A percentile compares a stretch with the other conserved stretches of the same genome.
Evolutionary conservation across 2,797 vertebrate species (phyloP).

Genomic region (Malurus splendens): DNA sequence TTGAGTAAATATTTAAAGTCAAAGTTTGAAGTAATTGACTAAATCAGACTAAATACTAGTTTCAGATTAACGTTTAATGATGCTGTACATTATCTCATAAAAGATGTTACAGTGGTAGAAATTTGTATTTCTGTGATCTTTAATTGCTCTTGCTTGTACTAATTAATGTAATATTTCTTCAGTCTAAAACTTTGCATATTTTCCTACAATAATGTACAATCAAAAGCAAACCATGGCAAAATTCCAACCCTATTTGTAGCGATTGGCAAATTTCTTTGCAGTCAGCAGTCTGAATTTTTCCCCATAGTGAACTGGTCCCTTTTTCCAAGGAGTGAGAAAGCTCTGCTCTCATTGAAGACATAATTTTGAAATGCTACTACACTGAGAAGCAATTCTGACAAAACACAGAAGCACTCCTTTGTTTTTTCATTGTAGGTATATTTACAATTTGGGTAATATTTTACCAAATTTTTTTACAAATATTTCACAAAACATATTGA

Average conservation of each 20-base stretch:
- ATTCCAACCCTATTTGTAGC: not conserved
- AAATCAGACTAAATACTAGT: conserved; percentile 1
- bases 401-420: not conserved
- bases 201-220: not conserved
- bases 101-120: not conserved
- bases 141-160: not conserved
- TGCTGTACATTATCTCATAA: not conserved
- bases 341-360: not conserved
- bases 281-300: not conserved
- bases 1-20: not conserved
- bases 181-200: not conserved
- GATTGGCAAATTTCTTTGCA: not conserved
- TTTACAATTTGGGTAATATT: no score
- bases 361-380: not conserved
- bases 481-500: not conserved
- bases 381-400: not conserved
- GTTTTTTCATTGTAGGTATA: not conserved
- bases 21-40: not conserved
- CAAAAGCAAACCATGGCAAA: not conserved
- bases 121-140: not conserved
- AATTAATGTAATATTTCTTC: not conserved
- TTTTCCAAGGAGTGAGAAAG: not conserved
- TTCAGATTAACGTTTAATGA: not conserved
- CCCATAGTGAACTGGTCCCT: not conserved
- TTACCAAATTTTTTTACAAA: not conserved